phyloP scores from a whole-genome alignment of 1,140 invertebrate genomes.

The Diprion similis region DNA sequence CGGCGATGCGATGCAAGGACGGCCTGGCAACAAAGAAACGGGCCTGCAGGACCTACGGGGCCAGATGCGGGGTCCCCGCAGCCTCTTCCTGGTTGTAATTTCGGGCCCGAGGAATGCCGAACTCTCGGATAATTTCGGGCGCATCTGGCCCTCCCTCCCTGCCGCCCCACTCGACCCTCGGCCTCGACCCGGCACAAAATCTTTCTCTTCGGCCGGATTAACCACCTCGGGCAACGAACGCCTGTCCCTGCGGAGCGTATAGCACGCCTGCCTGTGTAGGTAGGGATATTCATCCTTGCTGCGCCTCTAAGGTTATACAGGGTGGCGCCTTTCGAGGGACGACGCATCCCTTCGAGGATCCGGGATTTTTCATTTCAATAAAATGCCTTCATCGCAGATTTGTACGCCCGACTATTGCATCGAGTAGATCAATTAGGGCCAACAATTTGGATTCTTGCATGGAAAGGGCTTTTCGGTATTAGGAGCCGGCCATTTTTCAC shows the following conservation, averaged over 20 bases:
- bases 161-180: not conserved
- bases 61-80: conserved; percentile 6
- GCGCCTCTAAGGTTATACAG: not conserved
- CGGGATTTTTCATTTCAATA: no score
- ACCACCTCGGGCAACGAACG: not conserved
- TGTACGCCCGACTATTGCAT: no score
- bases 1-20: not conserved
- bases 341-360: not conserved
- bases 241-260: not conserved
- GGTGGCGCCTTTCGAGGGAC: not conserved
- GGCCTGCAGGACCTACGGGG: not conserved
- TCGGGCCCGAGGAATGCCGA: not conserved
- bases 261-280: not conserved
- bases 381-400: no score
- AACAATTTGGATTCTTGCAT: no score
- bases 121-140: conserved; percentile 1
- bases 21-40: not conserved
- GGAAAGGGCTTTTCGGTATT: no score
- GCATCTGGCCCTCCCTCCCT: not conserved
- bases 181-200: no score
- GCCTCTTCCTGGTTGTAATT: conserved; percentile 2
- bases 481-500: no score
- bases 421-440: no score
- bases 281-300: not conserved
- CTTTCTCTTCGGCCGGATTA: not conserved